These are phyloP conservation scores for Datnioides undecimradiatus DNA, from an alignment of 2,113 vertebrate species.

Conservation along the genomic window DNA sequence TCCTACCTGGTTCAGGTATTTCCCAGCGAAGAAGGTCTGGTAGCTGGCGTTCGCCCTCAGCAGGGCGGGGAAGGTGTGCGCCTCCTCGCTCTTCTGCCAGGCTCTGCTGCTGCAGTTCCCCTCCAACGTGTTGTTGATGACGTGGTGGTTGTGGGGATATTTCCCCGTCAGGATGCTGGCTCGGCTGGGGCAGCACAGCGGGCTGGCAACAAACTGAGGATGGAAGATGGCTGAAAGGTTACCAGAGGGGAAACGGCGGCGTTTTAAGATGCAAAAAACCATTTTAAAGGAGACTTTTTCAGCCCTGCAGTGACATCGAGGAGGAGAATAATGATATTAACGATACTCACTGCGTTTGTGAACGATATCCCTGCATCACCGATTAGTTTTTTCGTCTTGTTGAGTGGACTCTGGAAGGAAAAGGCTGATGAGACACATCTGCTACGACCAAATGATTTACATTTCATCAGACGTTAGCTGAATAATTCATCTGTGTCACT, in stretches of 20 bases:
- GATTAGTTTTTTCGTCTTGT: constrained; percentile 92
- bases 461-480: neutral
- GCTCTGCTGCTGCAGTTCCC: constrained; percentile 96
- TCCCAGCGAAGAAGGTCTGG: constrained; percentile 97
- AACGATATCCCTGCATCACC: constrained; percentile 93
- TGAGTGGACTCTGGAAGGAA: constrained; percentile 89
- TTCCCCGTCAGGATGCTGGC: constrained; percentile 97
- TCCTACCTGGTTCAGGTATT: constrained; percentile 96
- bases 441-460: neutral
- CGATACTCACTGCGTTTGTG: constrained; percentile 89
- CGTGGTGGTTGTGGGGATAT: constrained; percentile 97
- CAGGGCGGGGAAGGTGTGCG: constrained; percentile 89
- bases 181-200: constrained; percentile 96
- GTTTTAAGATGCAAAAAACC: neutral
- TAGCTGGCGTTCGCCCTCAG: constrained; percentile 87
- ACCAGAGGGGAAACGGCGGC: neutral
- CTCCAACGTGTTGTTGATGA: constrained; percentile 96
- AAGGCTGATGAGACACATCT: neutral
- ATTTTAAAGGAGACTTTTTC: neutral
- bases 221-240: neutral
- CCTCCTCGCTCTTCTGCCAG: constrained; percentile 97
- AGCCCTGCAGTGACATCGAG: neutral
- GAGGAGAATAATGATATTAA: too few relatives aligned
- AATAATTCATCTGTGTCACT: too few relatives aligned
- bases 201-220: constrained; percentile 94